Conservation (phyloP, 2,797 vertebrate species). For the Argya squamiceps region DNA sequence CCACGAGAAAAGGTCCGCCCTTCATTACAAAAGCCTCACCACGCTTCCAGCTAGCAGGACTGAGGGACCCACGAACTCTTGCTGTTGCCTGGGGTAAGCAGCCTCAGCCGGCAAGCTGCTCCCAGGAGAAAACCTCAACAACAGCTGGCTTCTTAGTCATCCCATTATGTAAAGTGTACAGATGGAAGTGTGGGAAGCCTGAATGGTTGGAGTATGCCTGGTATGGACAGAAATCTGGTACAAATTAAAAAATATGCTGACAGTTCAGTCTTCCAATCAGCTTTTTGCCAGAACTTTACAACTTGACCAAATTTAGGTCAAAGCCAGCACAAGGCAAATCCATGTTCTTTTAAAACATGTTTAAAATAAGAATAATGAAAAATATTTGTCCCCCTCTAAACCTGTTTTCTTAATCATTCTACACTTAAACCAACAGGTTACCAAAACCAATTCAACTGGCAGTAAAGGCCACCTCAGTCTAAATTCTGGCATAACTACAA, state of each 20-base stretch:
- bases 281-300: background rate
- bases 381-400: background rate
- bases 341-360: background rate
- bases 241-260: background rate
- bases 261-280: background rate
- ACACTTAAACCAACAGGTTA: background rate
- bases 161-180: background rate
- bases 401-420: background rate
- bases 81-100: no score
- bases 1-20: no score
- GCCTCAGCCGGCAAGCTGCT: no score
- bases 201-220: background rate
- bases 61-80: no score
- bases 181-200: background rate
- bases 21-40: no score
- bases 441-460: background rate
- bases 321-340: background rate
- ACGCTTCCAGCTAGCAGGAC: no score
- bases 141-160: background rate
- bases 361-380: background rate
- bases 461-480: background rate
- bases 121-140: no score
- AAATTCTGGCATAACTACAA: background rate
- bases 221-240: background rate
- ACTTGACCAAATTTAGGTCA: background rate